Conservation (phyloP, 1,140 invertebrate genomes). For the Dendroctonus valens region DNA sequence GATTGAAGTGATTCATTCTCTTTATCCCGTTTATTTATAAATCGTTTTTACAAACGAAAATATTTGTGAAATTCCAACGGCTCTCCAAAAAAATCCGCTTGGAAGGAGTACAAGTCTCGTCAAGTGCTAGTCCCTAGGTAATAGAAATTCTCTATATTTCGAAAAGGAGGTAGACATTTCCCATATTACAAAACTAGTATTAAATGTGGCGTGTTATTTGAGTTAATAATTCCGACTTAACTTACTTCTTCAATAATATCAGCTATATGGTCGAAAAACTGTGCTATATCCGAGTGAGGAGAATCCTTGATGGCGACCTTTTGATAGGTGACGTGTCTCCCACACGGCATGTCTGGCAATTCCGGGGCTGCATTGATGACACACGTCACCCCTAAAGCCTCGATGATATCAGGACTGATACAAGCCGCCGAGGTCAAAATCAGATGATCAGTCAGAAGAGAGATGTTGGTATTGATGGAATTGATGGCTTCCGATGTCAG, state of each 20-base stretch:
- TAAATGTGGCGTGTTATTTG: no score
- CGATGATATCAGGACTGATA: constrained; percentile 54
- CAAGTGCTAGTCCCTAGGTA: no score
- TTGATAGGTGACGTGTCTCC: constrained; percentile 58
- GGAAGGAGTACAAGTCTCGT: no score
- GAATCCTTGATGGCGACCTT: constrained; percentile 71
- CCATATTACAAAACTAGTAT: no score
- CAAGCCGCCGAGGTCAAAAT: constrained; percentile 62
- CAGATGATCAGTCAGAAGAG: constrained; percentile 58
- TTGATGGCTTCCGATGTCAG: neutral
- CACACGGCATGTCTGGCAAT: constrained; percentile 70
- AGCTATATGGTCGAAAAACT: constrained; percentile 73
- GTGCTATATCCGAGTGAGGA: constrained; percentile 63
- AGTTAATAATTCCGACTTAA: neutral
- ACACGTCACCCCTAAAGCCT: constrained; percentile 59
- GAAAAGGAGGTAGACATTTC: no score
- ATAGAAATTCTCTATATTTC: no score
- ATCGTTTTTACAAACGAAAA: no score
- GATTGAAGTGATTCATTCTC: no score
- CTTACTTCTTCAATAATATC: constrained; percentile 70
- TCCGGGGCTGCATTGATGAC: constrained; percentile 82
- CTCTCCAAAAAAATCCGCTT: no score
- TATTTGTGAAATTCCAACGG: no score
- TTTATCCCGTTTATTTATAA: no score
- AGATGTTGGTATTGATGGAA: constrained; percentile 28